These are phyloP conservation scores for Podocnemis expansa DNA, from an alignment of 2,113 vertebrate species.

Conservation along the genomic window DNA sequence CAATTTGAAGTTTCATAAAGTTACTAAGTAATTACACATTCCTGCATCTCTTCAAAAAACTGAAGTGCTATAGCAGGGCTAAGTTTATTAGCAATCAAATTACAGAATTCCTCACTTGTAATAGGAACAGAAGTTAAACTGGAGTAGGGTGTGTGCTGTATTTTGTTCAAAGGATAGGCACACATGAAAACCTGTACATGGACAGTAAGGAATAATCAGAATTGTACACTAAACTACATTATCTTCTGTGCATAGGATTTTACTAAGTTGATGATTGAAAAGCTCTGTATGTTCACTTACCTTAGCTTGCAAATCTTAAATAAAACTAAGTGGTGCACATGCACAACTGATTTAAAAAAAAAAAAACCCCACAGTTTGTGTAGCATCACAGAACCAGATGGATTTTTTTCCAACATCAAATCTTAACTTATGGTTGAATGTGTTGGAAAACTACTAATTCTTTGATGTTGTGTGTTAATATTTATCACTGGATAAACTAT, in stretches of 20 bases:
- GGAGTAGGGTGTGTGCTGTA: not conserved
- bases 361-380: not conserved
- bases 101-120: not conserved
- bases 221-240: not conserved
- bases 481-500: rapidly evolving
- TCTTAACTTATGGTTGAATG: rapidly evolving
- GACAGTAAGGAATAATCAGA: not conserved
- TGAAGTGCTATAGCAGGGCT: too few species aligned
- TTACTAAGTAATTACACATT: not conserved
- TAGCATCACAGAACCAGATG: rapidly evolving
- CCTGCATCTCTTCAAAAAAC: too few species aligned
- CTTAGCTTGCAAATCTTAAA: not conserved
- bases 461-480: not conserved
- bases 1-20: not conserved
- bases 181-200: rapidly evolving
- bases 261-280: not conserved
- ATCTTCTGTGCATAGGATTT: not conserved
- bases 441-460: rapidly evolving
- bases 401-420: not conserved
- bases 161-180: not conserved
- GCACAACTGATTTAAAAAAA: not conserved
- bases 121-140: not conserved
- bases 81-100: too few species aligned
- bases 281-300: not conserved
- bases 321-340: not conserved